These are phyloP conservation scores for Apoda limacodes DNA, from an alignment of 2,888 invertebrate genomes.

Conservation along the genomic window DNA sequence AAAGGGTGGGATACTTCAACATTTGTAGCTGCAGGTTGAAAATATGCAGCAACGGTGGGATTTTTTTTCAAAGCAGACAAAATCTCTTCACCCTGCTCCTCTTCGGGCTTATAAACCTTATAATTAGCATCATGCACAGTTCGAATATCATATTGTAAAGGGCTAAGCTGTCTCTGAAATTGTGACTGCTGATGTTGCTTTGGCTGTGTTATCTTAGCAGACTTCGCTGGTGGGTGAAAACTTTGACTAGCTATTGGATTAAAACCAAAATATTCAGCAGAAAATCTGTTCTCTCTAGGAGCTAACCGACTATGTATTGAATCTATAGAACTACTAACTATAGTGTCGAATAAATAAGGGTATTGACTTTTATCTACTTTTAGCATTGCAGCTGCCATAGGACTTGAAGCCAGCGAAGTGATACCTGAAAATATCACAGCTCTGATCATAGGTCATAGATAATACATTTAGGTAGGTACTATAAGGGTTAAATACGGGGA, in stretches of 20 bases:
- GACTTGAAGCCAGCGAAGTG: conserved; percentile 54
- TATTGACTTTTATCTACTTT: conserved; percentile 59
- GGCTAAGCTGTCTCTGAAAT: conserved; percentile 30
- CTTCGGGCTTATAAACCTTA: conserved; percentile 59
- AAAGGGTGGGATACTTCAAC: conserved; percentile 55
- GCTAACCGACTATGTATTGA: conserved; percentile 49
- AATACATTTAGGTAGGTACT: not conserved
- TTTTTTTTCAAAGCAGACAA: conserved; percentile 55
- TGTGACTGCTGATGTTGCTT: conserved; percentile 22
- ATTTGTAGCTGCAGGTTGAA: conserved; percentile 52
- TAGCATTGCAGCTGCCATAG: conserved; percentile 49
- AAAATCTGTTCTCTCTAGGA: conserved; percentile 49
- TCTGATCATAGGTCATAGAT: too few species aligned
- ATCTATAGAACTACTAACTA: conserved; percentile 63
- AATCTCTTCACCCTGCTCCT: conserved; percentile 51
- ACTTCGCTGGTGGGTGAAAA: conserved; percentile 39
- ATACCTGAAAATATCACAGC: conserved; percentile 53
- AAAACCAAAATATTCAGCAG: conserved; percentile 57
- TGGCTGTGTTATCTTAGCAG: conserved; percentile 41
- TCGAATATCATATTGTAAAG: conserved; percentile 55
- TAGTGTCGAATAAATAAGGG: conserved; percentile 53
- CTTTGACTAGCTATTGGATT: conserved; percentile 60
- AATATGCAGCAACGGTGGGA: conserved; percentile 54
- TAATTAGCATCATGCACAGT: conserved; percentile 60
- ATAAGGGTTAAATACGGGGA: not conserved